Evolutionary conservation across 2,888 invertebrate species (phyloP), one percentile per base, ranked within the genome.

Genomic region (Galerucella pusilla): DNA sequence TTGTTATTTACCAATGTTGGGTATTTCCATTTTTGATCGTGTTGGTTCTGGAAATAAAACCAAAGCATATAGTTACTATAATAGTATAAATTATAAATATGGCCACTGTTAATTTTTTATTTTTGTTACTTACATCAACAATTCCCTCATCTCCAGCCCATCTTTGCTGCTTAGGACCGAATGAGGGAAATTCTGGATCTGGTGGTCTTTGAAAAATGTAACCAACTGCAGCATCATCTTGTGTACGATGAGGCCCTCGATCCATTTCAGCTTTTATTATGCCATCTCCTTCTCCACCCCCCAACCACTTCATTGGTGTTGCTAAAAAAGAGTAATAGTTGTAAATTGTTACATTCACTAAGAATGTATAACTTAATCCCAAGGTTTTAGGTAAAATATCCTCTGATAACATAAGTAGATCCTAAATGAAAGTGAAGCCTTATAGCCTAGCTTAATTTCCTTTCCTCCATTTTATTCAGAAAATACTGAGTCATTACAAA

Each of bases 111-210:
- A 6, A 35, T 6, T 35, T 5, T 35, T 35, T 35, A 35, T 35
- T 12, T 11, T 9, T 14, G 16, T 45, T 66, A 90, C 92, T 91
- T 88, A 96, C 96, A 91, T 96, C 96, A 83, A 95, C 92, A 84
- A 94, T 92, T 85, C 93, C 93, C 88, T 97, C 97, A 88, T 97
- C 97, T 76, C 95, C 96, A 54, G 96, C 94, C 97, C 97, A 97
- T 81, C 94, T 92, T 82, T 93, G 92, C 81, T 90, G 90, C 87
- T 95, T 95, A 67, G 92, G 92, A 78, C 92, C 93, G 76, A 87
- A 87, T 79, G 92, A 90, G 78, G 92, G 91, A 86, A 96, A 92
- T 86, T 96, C 96, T 72, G 93, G 92, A 86, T 96, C 96, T 80
- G 94, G 93, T 78, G 94, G 93, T 80, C 94, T 88, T 87, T 96